Evolutionary conservation across 1,140 invertebrate species (phyloP), one percentile per base, ranked within the genome.

Genomic region (Aradophagus sp.): DNA sequence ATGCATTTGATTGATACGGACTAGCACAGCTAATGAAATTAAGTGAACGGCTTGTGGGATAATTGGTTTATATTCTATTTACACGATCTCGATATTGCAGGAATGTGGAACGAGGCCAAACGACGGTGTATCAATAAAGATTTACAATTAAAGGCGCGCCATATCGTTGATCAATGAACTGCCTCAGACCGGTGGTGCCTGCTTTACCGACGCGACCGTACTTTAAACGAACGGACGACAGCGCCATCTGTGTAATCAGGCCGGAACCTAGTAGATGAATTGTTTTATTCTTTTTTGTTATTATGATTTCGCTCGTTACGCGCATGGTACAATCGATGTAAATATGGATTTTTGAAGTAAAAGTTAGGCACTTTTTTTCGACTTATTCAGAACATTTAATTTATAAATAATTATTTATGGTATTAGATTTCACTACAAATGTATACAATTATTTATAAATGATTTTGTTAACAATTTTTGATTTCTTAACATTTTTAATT

Each of bases 41-140:
- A 56, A 70, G 23, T 5, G 45, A 59, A 44, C 14, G 44, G 17
- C 29, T 58, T 34, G 32, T 38, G 36, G 14, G 47, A 53, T 68
- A 63, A 73, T 68, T 69, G 42, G 27, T 31, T 47, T 53, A 55
- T 41, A 62, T 55, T 48, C 41, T 65, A 45, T 59, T 63, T 32
- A 32, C 59, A 39, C 53, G 48, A 48, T 55, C 55, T 55, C 31
- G 42, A 69, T 61, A 47, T 52, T 38, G 34, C 35, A 35, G 34
- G 55, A 68, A 77, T 73, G 63, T 66, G 62, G 70, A 71, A 45
- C 73, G 35, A 77, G 75, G 73, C 58, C 50, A 50, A 68, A 52
- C 14, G 45, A 65, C 50, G 48, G 36, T 29, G 59, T 53, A 58
- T 68, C 56, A 65, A 65, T 69, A 42, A 44, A 7, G 29, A 55